A percentile compares a stretch with the other conserved stretches of the same genome.
Evolutionary conservation across 2,797 vertebrate genomes (phyloP).

Genomic region (Eutrigla gurnardus): DNA sequence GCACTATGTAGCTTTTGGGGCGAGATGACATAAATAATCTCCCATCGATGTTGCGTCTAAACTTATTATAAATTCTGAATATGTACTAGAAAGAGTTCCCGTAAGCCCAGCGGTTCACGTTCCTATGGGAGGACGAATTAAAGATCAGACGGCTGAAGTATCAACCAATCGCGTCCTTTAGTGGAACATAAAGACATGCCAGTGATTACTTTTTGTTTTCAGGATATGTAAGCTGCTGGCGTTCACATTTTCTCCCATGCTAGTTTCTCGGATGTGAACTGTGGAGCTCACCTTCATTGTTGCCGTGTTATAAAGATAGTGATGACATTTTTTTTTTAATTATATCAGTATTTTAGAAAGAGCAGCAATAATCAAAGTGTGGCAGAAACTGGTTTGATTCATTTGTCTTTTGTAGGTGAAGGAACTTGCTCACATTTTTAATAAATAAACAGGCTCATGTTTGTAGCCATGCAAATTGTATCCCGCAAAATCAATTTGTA

Average conservation of each 20-base stretch:
- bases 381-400: not conserved
- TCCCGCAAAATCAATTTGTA: too few species aligned
- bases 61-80: conserved; percentile 6
- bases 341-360: not conserved
- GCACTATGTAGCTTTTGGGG: not conserved
- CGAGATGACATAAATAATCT: conserved; percentile 5
- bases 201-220: conserved; percentile 13
- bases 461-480: too few species aligned
- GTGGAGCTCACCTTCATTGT: not conserved
- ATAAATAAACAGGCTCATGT: too few species aligned
- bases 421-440: too few species aligned
- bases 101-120: conserved; percentile 17
- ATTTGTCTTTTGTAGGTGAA: too few species aligned
- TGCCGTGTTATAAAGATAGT: too few species aligned
- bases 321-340: too few species aligned
- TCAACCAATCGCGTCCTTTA: not conserved
- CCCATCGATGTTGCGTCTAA: not conserved
- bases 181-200: not conserved
- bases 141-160: not conserved
- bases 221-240: not conserved
- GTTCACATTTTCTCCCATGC: not conserved
- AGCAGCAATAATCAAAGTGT: not conserved
- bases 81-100: not conserved
- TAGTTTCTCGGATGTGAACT: not conserved
- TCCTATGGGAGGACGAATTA: conserved; percentile 3